Base-by-base conservation (phyloP, 2,797 vertebrate genomes). In the Todus mexicanus region DNA sequence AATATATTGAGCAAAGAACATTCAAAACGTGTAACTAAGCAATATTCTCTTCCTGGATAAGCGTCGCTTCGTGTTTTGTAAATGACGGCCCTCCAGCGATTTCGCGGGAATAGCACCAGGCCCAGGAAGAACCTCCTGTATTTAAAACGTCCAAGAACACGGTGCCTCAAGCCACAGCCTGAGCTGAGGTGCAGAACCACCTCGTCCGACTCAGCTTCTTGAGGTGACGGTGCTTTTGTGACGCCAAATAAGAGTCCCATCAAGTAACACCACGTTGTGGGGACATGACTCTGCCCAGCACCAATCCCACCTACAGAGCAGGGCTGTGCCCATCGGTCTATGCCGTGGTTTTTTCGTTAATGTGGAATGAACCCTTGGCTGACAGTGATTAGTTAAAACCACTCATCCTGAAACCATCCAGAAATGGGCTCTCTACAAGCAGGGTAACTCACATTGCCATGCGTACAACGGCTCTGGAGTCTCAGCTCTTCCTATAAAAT, bases 61-160 rank as follows among this genome's bases (percentile, higher is more conserved):
- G 15, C 11, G 42, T 35, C 10, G 14, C 17, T 60, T 40, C 27
- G 27, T 10, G 9, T 60, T 59, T 37, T 26, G 23, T 26, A 60
- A 14, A 26, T 12, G 35, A 42, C 38, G 42, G 45, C 5, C 40
- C 65, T 26, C 57, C 37, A 48, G 73, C 12, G 47, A 37, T 42
- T 66, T 42, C 43, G 7, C 29, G 45, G 48, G 47, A 21, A 5
- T 15, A 68, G 57, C 69, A 50, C 45, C 33, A 33, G n/a, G n/a
- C 35, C 57, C 33, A 27, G 68, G 69, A 37, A 53, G 33, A 87
- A 51, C 26, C 20, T 66, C 25, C 18, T 2, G 1, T 42, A 13
- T 43, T 31, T 25, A n/a, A n/a, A n/a, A 38, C 2, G 8, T 18
- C 31, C 1, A 1, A 37, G 56, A 53, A 29, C 4, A 31, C 2